Conservation (phyloP, 2,797 vertebrate species). For the Hozukius guyotensis region DNA sequence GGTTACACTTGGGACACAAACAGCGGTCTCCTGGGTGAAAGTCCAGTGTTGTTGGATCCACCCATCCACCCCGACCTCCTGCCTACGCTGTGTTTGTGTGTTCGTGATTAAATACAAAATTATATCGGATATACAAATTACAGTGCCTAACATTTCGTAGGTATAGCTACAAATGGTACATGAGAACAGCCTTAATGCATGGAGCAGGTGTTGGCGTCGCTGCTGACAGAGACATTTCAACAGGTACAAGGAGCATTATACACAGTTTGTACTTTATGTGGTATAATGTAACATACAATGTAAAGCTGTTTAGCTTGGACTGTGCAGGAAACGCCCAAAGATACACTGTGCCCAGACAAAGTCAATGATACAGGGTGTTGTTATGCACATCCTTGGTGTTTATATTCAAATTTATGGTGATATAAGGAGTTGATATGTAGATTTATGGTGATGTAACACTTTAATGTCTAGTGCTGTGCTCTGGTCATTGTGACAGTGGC, state of each 20-base stretch:
- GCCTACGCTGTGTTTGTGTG: too few relatives aligned
- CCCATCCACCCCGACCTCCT: too few relatives aligned
- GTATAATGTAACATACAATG: background rate
- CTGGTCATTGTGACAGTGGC: background rate
- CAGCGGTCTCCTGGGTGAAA: too few relatives aligned
- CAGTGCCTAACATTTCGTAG: too few relatives aligned
- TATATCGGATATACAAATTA: too few relatives aligned
- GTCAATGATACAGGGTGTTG: background rate
- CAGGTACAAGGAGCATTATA: background rate
- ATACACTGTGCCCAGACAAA: background rate
- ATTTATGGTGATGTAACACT: background rate
- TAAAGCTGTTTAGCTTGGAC: background rate
- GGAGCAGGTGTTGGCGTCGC: too few relatives aligned
- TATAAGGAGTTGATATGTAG: background rate
- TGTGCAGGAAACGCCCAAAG: background rate
- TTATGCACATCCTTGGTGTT: background rate
- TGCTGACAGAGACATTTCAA: too few relatives aligned
- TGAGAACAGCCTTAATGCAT: background rate
- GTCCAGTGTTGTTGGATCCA: too few relatives aligned
- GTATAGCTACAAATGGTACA: too few relatives aligned
- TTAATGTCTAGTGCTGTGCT: background rate
- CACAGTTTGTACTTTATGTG: background rate
- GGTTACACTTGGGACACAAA: too few relatives aligned
- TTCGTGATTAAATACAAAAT: too few relatives aligned
- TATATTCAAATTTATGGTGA: conserved; percentile 11